Base-by-base conservation (phyloP, 1,140 invertebrate genomes). In the Drosophila orena region DNA sequence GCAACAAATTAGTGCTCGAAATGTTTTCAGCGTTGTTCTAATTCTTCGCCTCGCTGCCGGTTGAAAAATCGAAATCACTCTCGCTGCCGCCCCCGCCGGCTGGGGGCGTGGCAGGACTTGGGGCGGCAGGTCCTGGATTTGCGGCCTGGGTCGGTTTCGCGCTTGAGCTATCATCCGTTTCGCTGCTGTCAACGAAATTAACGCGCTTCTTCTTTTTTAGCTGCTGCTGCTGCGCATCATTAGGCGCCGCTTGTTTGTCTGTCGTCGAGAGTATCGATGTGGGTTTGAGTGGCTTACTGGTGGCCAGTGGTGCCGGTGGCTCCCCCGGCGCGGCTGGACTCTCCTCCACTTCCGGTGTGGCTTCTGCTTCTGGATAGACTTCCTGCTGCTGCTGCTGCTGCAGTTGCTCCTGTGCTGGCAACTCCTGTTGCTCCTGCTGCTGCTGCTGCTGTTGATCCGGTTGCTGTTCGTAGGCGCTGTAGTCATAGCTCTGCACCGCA, bases 181-280 rank as follows among this genome's bases (percentile, higher is more conserved):
- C 91, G 70, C 91, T 92, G 83, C 91, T 92, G 76, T 92, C 91
- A 79, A 92, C 91, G 76, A 92, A 92, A 85, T 90, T 92, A 71
- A 92, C 91, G 86, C 89, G 89, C 76, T 92, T 92, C 83, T 92
- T 92, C 77, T 92, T 92, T 64, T 92, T 92, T 11, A 70, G 76
- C 77, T 86, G 81, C 62, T 84, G 83, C 74, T 50, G 47, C 40
- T 91, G 81, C 57, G 79, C 76, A 75, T 91, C 84, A 84, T 79
- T 92, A 78, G 80, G 46, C 76, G 70, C 50, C 55, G 72, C 78
- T 76, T 91, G 85, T 86, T 90, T 90, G 64, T 91, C 90, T 79
- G 85, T 74, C 49, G 91, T 61, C 40, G 91, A 66, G 42, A 92
- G 72, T 78, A 92, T 92, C 72, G 91, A 92, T 61, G 91, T 90